Conservation (phyloP, 2,113 vertebrate species). For the Pangasianodon gigas region DNA sequence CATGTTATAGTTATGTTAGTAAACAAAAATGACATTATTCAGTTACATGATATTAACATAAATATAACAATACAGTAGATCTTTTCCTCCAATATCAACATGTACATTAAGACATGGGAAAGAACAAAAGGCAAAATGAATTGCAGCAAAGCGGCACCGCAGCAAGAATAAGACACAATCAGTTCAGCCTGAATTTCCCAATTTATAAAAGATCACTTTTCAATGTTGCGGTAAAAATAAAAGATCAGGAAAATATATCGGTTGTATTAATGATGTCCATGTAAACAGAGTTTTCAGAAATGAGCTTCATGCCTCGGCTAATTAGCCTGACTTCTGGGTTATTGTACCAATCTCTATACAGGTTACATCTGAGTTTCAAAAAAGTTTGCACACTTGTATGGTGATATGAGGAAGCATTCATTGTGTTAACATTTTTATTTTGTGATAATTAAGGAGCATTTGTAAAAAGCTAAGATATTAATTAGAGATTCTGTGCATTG, state of each 20-base stretch:
- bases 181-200: background rate
- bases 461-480: too few species aligned
- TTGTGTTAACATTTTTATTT: too few species aligned
- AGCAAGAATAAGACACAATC: background rate
- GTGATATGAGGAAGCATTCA: too few species aligned
- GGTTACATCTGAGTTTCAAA: too few species aligned
- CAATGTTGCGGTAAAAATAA: background rate
- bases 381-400: too few species aligned
- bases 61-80: slow-evolving; percentile 5
- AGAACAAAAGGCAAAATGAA: background rate
- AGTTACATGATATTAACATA: background rate
- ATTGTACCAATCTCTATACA: background rate
- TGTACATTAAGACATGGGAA: background rate
- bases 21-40: background rate
- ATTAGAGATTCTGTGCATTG: background rate
- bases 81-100: background rate
- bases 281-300: background rate
- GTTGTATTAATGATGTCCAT: background rate
- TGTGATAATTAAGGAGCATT: too few species aligned
- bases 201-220: background rate
- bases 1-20: slow-evolving; percentile 20
- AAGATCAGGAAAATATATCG: background rate
- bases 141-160: background rate
- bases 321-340: background rate
- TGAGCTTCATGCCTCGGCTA: background rate